Conservation (phyloP, 2,113 vertebrate genomes). For the Parus major region DNA sequence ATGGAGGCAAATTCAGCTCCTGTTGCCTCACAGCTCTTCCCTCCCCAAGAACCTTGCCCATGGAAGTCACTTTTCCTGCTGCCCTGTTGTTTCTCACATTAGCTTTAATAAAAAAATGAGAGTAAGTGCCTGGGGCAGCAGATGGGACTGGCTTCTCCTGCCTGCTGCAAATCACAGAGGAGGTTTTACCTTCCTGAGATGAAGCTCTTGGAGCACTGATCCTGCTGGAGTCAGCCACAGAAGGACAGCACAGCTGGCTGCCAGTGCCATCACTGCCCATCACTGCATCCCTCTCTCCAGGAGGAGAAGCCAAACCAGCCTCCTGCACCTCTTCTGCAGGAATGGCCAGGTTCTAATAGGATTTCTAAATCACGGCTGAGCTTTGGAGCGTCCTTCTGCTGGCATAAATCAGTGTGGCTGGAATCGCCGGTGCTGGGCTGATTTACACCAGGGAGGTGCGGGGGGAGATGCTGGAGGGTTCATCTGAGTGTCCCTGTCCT, state of each 20-base stretch:
- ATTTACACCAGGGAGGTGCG: neutral
- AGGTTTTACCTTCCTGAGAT: neutral
- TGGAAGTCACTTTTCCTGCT: neutral
- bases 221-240: accelerated
- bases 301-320: neutral
- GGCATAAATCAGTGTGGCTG: neutral
- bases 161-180: neutral
- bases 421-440: neutral
- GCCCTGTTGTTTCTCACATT: neutral
- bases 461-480: neutral
- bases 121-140: neutral
- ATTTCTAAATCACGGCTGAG: neutral
- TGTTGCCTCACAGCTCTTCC: neutral
- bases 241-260: neutral
- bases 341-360: slow-evolving; percentile 28
- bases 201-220: neutral
- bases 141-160: slow-evolving; percentile 4
- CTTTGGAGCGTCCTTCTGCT: neutral
- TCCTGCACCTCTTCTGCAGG: neutral
- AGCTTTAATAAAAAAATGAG: neutral
- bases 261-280: neutral
- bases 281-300: neutral
- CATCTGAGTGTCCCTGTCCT: neutral
- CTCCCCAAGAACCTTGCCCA: neutral
- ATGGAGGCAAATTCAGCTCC: neutral